Percentiles rank a stretch among this genome's conserved stretches.
These are phyloP conservation scores for Subacronicta megacephala DNA, from an alignment of 2,888 invertebrate species.

Conservation along the genomic window DNA sequence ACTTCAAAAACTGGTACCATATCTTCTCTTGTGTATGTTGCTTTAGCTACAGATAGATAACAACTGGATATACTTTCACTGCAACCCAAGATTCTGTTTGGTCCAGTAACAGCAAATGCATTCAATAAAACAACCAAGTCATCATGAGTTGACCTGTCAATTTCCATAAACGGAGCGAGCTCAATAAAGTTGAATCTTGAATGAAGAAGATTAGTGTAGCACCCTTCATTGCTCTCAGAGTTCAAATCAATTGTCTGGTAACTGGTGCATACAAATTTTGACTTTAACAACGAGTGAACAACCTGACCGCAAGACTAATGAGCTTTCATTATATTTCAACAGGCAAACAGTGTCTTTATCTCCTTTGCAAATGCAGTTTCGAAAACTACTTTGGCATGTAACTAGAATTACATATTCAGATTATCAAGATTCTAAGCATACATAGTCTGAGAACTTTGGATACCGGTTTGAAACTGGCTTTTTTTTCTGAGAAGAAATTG, in stretches of 20 bases:
- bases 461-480: constrained; percentile 42
- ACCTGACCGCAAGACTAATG: constrained; percentile 32
- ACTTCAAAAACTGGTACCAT: no score
- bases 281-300: constrained; percentile 34
- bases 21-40: no score
- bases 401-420: constrained; percentile 42
- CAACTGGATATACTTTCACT: background rate
- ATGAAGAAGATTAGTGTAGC: constrained; percentile 6
- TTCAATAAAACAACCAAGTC: no score
- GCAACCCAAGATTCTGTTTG: background rate
- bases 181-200: constrained; percentile 7
- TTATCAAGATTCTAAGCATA: constrained; percentile 44
- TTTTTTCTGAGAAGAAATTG: constrained; percentile 44
- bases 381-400: constrained; percentile 41
- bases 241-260: constrained; percentile 38
- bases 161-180: background rate
- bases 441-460: constrained; percentile 38
- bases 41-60: no score
- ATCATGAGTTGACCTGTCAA: background rate
- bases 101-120: no score
- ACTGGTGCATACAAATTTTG: constrained; percentile 42
- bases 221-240: constrained; percentile 21
- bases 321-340: constrained; percentile 34
- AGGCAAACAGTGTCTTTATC: constrained; percentile 32
- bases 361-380: constrained; percentile 44